Evolutionary conservation across 2,888 invertebrate species (phyloP).

Genomic region (Tridacna crocea): DNA sequence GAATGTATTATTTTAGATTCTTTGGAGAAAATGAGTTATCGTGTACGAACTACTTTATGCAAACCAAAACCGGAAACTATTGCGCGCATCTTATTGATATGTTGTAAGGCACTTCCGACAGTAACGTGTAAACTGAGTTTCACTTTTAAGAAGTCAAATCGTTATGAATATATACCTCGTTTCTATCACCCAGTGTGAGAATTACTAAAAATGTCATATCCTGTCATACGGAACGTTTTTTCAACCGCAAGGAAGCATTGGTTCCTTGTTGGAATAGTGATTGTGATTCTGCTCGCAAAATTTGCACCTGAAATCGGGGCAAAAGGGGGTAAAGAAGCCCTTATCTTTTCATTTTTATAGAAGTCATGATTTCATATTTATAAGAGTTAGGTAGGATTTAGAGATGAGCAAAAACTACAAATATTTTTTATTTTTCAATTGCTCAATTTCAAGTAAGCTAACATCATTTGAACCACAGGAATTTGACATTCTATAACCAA

Average conservation of each 20-base stretch:
- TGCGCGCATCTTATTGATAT: background rate
- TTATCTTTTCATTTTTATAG: too few species aligned
- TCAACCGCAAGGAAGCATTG: slow-evolving; percentile 66
- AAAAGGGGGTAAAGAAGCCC: slow-evolving; percentile 72
- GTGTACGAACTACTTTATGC: background rate
- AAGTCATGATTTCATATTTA: too few species aligned
- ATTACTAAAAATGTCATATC: background rate
- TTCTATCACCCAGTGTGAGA: background rate
- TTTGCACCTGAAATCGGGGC: slow-evolving; percentile 70
- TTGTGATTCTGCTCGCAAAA: slow-evolving; percentile 70
- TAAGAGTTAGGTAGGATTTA: too few species aligned
- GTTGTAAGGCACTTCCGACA: slow-evolving; percentile 69
- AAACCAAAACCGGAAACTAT: background rate
- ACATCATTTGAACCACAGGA: too few species aligned
- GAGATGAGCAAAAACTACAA: too few species aligned
- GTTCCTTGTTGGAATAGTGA: slow-evolving; percentile 76
- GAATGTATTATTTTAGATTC: too few species aligned
- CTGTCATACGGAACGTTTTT: slow-evolving; percentile 21
- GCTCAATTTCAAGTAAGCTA: too few species aligned
- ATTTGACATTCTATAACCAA: too few species aligned
- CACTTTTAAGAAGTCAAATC: background rate
- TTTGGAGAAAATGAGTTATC: too few species aligned
- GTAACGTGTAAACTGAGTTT: slow-evolving; percentile 43
- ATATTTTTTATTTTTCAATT: too few species aligned
- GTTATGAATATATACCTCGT: background rate